Conservation (phyloP, 2,113 vertebrate genomes). For the Nesoenas mayeri region DNA sequence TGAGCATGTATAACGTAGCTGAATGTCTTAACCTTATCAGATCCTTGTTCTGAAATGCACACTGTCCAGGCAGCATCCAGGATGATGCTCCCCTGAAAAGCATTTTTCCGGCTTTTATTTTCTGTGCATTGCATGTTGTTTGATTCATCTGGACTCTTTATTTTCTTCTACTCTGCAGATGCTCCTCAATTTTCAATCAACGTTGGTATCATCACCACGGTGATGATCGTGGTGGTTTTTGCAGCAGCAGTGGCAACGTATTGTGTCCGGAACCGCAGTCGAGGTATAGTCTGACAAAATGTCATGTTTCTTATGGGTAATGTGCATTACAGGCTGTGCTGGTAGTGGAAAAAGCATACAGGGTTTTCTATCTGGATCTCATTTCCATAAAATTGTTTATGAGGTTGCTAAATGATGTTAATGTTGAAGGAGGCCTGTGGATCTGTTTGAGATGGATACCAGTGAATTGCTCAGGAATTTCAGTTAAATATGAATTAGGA, state of each 20-base stretch:
- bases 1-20: background rate
- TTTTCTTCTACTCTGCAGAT: background rate
- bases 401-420: background rate
- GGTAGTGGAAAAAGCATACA: background rate
- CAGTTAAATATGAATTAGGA: background rate
- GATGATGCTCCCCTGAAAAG: background rate
- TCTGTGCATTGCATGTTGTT: background rate
- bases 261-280: rapidly evolving
- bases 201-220: rapidly evolving
- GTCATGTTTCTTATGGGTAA: background rate
- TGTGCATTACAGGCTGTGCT: background rate
- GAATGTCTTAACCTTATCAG: background rate
- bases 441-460: background rate
- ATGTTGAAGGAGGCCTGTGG: background rate
- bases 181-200: rapidly evolving
- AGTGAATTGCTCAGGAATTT: background rate
- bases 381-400: background rate
- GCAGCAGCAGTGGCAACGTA: rapidly evolving
- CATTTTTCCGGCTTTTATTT: background rate
- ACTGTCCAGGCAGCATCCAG: background rate
- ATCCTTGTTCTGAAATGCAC: background rate
- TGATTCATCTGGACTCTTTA: background rate
- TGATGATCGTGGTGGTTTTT: rapidly evolving
- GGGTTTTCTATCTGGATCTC: background rate
- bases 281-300: background rate